A percentile compares a stretch with the other conserved stretches of the same genome.
These are phyloP conservation scores for Callaeas wilsoni DNA, from an alignment of 2,113 vertebrate genomes.

Conservation along the genomic window DNA sequence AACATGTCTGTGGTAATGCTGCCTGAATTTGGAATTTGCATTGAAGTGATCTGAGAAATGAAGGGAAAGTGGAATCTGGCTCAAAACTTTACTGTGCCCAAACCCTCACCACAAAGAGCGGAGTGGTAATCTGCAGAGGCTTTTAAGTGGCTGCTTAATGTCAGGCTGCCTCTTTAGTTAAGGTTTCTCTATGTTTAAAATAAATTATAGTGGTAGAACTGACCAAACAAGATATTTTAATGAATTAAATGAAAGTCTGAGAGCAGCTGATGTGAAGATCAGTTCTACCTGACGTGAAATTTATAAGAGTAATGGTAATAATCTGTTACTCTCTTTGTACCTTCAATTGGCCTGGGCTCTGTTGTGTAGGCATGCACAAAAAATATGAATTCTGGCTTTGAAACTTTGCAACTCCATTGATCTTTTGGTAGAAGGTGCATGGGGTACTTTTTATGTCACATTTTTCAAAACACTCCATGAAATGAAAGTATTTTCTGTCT, in stretches of 20 bases:
- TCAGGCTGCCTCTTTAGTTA: slow-evolving; percentile 54
- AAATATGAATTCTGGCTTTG: not conserved
- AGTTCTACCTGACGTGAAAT: not conserved
- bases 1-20: slow-evolving; percentile 51
- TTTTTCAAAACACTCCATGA: not conserved
- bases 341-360: not conserved
- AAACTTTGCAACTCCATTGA: not conserved
- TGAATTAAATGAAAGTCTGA: slow-evolving; percentile 18
- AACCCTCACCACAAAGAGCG: slow-evolving; percentile 35
- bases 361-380: not conserved
- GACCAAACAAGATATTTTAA: slow-evolving; percentile 65
- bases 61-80: slow-evolving; percentile 49
- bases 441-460: not conserved
- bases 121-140: slow-evolving; percentile 44
- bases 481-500: not conserved
- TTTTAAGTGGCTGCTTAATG: slow-evolving; percentile 63
- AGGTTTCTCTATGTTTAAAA: slow-evolving; percentile 58
- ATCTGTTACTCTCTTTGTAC: not conserved
- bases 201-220: slow-evolving; percentile 62
- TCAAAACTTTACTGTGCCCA: slow-evolving; percentile 17
- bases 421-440: not conserved
- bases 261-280: slow-evolving; percentile 2
- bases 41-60: slow-evolving; percentile 20
- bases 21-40: slow-evolving; percentile 42
- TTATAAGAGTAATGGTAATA: not conserved